phyloP scores from a whole-genome alignment of 2,113 vertebrate genomes.

The Prunella himalayana region DNA sequence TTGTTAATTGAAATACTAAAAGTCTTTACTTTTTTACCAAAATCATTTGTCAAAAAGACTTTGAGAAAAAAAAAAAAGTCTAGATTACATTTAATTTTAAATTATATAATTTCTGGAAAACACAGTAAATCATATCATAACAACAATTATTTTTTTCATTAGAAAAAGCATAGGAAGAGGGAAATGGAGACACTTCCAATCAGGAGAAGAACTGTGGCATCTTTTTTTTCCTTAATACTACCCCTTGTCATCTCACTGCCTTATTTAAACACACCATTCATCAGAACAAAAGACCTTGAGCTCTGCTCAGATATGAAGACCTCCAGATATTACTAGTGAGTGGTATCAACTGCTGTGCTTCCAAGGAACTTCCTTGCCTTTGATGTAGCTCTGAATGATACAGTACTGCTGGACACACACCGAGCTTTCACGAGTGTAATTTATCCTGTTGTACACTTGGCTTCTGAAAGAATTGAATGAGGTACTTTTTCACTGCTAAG shows the following conservation, averaged over 20 bases:
- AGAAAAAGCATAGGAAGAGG: background rate
- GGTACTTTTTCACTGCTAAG: background rate
- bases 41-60: background rate
- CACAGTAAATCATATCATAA: background rate
- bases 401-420: background rate
- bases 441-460: background rate
- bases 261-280: background rate
- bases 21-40: background rate
- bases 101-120: background rate
- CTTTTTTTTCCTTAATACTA: background rate
- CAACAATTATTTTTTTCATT: background rate
- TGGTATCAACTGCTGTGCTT: background rate
- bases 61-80: background rate
- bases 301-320: background rate
- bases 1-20: background rate
- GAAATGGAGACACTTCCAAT: background rate
- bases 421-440: background rate
- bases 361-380: background rate
- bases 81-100: background rate
- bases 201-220: background rate
- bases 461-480: background rate
- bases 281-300: background rate
- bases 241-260: background rate
- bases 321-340: background rate
- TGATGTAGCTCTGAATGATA: background rate